Evolutionary conservation across 2,888 invertebrate species (phyloP), one percentile per base, ranked within the genome.

Genomic region (Ganaspis brasiliensis): DNA sequence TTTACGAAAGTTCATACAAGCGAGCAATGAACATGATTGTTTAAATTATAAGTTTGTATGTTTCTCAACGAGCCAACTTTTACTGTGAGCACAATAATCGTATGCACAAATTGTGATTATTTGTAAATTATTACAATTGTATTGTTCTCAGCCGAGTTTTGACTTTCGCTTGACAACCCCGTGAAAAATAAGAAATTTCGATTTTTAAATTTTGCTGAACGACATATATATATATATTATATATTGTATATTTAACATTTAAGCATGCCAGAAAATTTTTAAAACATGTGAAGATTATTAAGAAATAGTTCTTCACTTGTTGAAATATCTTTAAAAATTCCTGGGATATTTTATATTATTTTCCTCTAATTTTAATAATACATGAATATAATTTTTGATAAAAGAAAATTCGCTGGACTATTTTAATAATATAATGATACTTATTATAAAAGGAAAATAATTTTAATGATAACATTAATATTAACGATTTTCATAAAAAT

Each of bases 81-180:
- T 21, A 63, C 63, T 63, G 40, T 40, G 40, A 40, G 63, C 63
- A 63, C 63, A 40, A 40, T 63, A 63, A 63, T 63, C 63, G 21
- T 12, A 63, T 40, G 40, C 63, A 63, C 63, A 52, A 52, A 52
- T 56, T 26, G 24, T 21, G 10, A 56, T 56, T 10, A 24, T 9
- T n/a, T 52, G 16, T 19, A 52, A 52, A 52, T 19, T 63, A 14
- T 40, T 24, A 21, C 37, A 19, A 16, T 61, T 63, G 21, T 24
- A 37, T 40, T 63, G 14, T 57, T 40, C 40, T 40, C 21, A 21
- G 63, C 21, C 63, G 21, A 67, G 40, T 67, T 67, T 31, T 24
- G 21, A 67, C 63, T 67, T 40, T 67, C 24, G 63, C 40, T 67
- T 67, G 37, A 45, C 26, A 26, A 2, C 2, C 10, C n/a, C 31